These are phyloP conservation scores for Elachura formosa DNA, from an alignment of 2,113 vertebrate species.

Conservation along the genomic window DNA sequence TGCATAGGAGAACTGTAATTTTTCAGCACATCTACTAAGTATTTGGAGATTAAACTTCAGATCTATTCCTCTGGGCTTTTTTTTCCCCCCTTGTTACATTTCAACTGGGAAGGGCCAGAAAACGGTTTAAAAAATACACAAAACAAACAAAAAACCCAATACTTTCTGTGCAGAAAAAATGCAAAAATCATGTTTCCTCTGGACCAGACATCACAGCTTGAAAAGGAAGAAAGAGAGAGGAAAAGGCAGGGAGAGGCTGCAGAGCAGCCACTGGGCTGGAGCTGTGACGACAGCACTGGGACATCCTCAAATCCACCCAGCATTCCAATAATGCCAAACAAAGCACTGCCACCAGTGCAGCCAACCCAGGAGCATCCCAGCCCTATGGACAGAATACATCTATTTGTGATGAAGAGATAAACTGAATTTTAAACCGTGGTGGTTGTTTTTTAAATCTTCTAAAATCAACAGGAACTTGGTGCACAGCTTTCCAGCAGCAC, in stretches of 20 bases:
- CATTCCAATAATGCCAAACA: neutral
- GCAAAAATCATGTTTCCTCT: neutral
- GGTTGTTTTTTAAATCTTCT: neutral
- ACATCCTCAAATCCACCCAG: neutral
- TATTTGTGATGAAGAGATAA: neutral
- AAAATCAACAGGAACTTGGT: neutral
- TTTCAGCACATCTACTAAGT: neutral
- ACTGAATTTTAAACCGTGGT: neutral
- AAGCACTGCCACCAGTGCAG: neutral
- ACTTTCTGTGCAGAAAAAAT: neutral
- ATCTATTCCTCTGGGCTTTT: neutral
- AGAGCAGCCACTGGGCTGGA: neutral
- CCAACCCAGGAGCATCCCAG: neutral
- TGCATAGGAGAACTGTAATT: neutral
- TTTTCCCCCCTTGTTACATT: neutral
- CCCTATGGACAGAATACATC: rapidly evolving
- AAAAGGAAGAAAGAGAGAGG: neutral
- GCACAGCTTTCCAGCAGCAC: neutral
- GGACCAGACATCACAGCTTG: neutral
- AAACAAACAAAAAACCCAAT: neutral
- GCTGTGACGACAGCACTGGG: neutral
- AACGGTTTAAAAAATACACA: neutral
- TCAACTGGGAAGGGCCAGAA: neutral
- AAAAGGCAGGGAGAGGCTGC: neutral
- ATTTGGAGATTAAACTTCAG: constrained; percentile 7